Evolutionary conservation across 1,140 invertebrate genomes (phyloP).

Genomic region (Neoseiulus cucumeris): DNA sequence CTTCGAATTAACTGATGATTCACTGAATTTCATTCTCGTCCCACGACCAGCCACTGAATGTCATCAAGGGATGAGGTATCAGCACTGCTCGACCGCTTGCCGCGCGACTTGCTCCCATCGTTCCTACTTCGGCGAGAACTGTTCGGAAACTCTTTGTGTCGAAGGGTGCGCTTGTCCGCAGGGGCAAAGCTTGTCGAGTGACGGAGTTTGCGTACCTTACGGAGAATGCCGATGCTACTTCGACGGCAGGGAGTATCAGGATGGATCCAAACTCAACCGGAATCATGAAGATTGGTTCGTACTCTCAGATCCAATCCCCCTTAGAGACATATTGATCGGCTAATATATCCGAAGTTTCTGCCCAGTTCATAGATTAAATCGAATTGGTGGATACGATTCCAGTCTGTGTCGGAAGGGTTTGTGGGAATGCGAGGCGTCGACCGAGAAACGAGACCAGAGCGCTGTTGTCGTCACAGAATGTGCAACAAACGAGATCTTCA

Average conservation of each 20-base stretch:
- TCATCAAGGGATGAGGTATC: neutral
- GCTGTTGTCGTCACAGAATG: conserved; percentile 49
- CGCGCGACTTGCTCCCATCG: neutral
- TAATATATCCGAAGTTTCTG: no score
- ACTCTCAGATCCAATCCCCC: conserved; percentile 55
- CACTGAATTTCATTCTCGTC: no score
- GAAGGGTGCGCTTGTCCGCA: conserved; percentile 69
- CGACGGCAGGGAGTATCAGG: conserved; percentile 44
- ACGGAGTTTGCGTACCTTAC: conserved; percentile 50
- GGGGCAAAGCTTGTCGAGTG: conserved; percentile 45
- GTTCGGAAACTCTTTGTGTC: conserved; percentile 36
- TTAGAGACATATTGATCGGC: no score
- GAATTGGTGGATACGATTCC: no score
- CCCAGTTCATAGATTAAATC: no score
- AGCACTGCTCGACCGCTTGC: neutral
- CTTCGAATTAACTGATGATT: no score
- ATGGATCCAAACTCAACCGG: conserved; percentile 30
- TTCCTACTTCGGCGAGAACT: neutral
- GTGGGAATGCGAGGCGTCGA: neutral
- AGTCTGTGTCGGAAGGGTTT: neutral
- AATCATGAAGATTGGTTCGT: conserved; percentile 25
- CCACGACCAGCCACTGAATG: neutral
- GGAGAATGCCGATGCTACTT: conserved; percentile 51
- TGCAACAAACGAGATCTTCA: conserved; percentile 40
- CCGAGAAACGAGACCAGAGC: neutral